Evolutionary conservation across 2,113 vertebrate genomes (phyloP).

Genomic region (Eptesicus fuscus): DNA sequence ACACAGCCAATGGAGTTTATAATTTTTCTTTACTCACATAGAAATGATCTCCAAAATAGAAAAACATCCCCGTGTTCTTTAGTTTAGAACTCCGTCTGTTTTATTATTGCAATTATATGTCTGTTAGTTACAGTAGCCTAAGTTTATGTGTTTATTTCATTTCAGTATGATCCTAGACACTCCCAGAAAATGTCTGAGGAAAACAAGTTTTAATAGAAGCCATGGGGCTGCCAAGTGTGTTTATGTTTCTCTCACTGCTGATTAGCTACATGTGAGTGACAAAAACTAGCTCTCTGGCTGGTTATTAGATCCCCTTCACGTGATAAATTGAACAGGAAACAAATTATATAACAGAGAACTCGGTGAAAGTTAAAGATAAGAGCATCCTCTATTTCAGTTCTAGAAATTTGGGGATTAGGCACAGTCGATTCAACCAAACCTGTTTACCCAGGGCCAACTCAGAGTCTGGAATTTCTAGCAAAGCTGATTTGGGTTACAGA

Average conservation of each 20-base stretch:
- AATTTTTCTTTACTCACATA: background rate
- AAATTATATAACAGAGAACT: background rate
- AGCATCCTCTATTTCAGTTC: background rate
- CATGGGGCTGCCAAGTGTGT: background rate
- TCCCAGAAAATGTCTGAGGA: background rate
- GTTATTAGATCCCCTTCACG: background rate
- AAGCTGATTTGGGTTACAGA: background rate
- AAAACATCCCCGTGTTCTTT: background rate
- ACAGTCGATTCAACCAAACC: background rate
- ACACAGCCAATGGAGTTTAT: background rate
- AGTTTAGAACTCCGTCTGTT: conserved; percentile 6
- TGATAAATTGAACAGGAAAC: background rate
- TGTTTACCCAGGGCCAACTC: background rate
- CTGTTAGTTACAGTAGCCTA: background rate
- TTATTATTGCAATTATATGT: conserved; percentile 25
- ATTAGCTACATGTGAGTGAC: background rate
- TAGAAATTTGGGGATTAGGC: background rate
- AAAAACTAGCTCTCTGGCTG: background rate
- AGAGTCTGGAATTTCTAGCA: background rate
- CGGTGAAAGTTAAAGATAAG: conserved; percentile 10
- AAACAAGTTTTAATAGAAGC: conserved; percentile 26
- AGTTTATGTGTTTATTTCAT: conserved; percentile 19
- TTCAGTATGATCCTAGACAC: background rate
- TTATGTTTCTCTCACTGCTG: background rate
- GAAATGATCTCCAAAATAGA: background rate